Evolutionary conservation across 2,113 vertebrate species (phyloP), one percentile per base, ranked within the genome.

Genomic region (Seriola aureovittata): DNA sequence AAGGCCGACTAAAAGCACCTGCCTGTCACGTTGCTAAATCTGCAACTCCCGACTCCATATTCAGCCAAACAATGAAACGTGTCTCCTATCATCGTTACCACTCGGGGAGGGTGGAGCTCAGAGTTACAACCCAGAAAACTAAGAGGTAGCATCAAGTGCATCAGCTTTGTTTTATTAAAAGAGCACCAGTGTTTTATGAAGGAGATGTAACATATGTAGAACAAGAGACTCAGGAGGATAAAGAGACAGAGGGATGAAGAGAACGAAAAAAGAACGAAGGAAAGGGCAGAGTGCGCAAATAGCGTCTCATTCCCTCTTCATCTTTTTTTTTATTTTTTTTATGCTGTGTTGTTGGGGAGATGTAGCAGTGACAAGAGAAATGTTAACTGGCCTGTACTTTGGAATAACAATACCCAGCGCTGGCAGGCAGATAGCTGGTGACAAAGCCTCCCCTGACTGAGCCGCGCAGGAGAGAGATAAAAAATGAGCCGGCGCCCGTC

Each of bases 371-470:
- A 93, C 91, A 91, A 89, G 84, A 91, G 90, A 86, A 90, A 90
- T 92, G 89, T 89, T 92, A 92, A 93, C 88, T n/a, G 64, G 76
- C 77, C 84, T 83, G 86, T 85, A 89, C 85, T 80, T 89, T 88
- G 83, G 88, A 92, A 91, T 91, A 93, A 93, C 93, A 92, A 94
- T 86, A 81, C 82, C 65, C 54, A 55, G 67, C 21, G 34, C 85
- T 88, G 92, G 84, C 91, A 92, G 92, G 91, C 86, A 93, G 92
- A 93, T 93, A 93, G 91, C 90, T 66, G 84, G 84, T 93, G 93
- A 93, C 91, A 93, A 92, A 93, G 91, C 86, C 73, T 84, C 75
- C 75, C 60, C 81, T 82, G 77, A 85, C 80, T 76, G 79, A 88
- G 72, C 55, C 75, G 32, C 71, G 8, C 57, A 57, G 83, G 79